These are phyloP conservation scores for Drosophila tanythrix DNA, from an alignment of 2,888 invertebrate species.

Conservation along the genomic window DNA sequence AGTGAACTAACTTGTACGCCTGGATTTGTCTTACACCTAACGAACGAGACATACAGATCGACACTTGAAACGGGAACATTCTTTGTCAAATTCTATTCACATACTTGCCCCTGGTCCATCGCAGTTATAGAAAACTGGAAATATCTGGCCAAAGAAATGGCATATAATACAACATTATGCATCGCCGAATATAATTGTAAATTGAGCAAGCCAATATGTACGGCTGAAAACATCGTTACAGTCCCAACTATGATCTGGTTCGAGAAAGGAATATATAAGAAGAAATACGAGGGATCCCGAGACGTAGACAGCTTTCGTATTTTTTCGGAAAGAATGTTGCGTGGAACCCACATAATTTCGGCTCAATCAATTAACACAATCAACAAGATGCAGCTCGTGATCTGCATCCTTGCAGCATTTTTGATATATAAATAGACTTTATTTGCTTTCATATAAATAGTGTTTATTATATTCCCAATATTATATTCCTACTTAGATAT, in stretches of 20 bases:
- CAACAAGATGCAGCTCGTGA: neutral
- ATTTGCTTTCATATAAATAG: neutral
- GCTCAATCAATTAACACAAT: neutral
- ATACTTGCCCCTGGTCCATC: neutral
- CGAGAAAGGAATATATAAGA: neutral
- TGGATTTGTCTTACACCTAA: neutral
- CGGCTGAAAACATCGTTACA: accelerated
- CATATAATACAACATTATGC: neutral
- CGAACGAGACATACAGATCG: accelerated
- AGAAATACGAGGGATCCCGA: neutral
- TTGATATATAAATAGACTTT: neutral
- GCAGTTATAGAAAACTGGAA: neutral
- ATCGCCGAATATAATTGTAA: slow-evolving; percentile 21
- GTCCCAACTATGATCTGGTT: slow-evolving; percentile 23
- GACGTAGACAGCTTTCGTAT: neutral
- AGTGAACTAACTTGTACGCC: neutral
- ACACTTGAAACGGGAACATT: neutral
- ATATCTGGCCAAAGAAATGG: neutral
- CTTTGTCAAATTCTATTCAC: slow-evolving; percentile 20
- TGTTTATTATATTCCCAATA: neutral
- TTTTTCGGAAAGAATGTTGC: neutral
- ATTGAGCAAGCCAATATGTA: neutral
- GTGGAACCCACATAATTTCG: neutral
- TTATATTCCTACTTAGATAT: neutral
- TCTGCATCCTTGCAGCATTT: neutral